Base-by-base conservation (phyloP, 1,140 invertebrate species). In the Heterodera schachtii region DNA sequence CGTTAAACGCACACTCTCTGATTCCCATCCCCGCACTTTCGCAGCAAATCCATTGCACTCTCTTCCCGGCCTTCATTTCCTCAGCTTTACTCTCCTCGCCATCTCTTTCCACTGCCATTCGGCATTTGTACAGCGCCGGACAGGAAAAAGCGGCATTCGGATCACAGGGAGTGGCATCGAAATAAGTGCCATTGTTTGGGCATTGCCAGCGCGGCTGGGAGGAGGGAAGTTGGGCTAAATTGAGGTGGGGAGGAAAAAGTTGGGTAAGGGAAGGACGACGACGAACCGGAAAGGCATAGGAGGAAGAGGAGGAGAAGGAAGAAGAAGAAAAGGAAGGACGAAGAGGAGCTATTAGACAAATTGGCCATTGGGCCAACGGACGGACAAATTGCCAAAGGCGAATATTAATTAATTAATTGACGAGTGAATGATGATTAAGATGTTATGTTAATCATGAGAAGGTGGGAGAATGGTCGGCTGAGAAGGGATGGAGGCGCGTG, bases 21-120 rank as follows among this genome's bases (percentile, higher is more conserved):
- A 71, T 71, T 8, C 41, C 41, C 69, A 71, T 71, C 41, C 69
- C 69, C 7, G 31, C 41, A 46, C n/a, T 71, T 46, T 71, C 69
- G 21, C 69, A 71, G 69, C 69, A 71, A 71, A 71, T 71, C 41
- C 44, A 71, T 11, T 41, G 69, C 3, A 71, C 69, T 46, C 41
- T 41, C 69, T 71, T 21, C 41, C 69, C 69, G 41, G 69, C 21
- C 69, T 41, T 41, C 69, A 71, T 64, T 64, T 64, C 69, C 11
- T 11, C 69, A 11, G 43, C 3, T 41, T 71, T 46, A 41, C 11
- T 41, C 21, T 41, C 21, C 6, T 43, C 41, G 4, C 41, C 69
- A 71, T 46, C 44, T 21, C 69, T 71, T 41, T 71, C 41, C 9
- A 71, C n/a, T 9, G 69, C 69, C 69, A 71, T 71, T 9, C 69